Evolutionary conservation across 2,797 vertebrate genomes (phyloP), one percentile per base, ranked within the genome.

Genomic region (Myiotriccus ornatus): DNA sequence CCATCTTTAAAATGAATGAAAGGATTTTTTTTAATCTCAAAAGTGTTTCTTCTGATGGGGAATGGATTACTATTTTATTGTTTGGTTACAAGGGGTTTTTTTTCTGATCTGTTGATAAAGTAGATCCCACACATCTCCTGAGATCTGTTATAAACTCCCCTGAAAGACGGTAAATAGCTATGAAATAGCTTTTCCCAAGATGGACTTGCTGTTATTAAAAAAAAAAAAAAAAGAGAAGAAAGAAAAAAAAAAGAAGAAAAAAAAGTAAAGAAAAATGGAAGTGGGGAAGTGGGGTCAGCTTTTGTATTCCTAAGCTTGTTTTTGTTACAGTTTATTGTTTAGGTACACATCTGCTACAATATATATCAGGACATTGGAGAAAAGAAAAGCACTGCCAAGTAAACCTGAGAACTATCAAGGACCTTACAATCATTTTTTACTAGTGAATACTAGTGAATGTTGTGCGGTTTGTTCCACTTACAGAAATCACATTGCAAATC

Each of bases 11-110:
- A 96, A 77, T 64, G 49, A 87, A 46, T 82, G 27, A 92, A 91
- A 82, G 47, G 35, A 77, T 94, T 93, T 88, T 96, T 87, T 76
- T 90, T 94, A 62, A 35, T 39, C 63, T 87, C 84, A 47, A 76
- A 87, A 81, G 22, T 62, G 32, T 77, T 93, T 88, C 55, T 86
- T 95, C 17, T 32, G 84, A 49, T 73, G 73, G 32, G 70, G 27
- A 56, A 70, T 47, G 57, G 46, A 52, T 93, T 86, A n/a, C 15
- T 82, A 27, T 67, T 35, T 35, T 64, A 73, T 14, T 56, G 8
- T 83, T 84, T 64, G 16, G 17, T 65, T 80, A n/a, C 47, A 52
- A 57, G 17, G 7, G 5, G 9, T 12, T 37, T 81, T 94, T 90
- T 89, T 87, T 60, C 52, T 12, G 27, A 69, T 77, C 83, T 2